Evolutionary conservation across 2,113 vertebrate species (phyloP).

Genomic region (Seriola dumerili): DNA sequence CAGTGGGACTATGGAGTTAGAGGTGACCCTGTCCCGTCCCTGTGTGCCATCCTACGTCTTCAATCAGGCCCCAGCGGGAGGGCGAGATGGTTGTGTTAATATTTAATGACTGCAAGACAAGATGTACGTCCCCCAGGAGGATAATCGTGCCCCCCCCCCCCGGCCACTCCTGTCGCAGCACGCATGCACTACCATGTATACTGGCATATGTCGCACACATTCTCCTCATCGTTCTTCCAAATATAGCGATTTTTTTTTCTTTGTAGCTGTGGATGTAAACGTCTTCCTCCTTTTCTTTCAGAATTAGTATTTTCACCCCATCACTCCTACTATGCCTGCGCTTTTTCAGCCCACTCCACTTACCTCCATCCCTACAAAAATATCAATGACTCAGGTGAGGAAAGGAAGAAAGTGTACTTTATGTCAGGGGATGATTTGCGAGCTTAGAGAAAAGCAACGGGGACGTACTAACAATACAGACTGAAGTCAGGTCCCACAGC

Average conservation of each 20-base stretch:
- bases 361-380: conserved; percentile 11
- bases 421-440: conserved; percentile 57
- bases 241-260: background rate
- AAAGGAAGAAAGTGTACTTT: conserved; percentile 45
- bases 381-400: conserved; percentile 41
- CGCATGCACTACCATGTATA: background rate
- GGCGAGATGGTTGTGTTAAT: conserved; percentile 75
- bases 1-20: conserved; percentile 56
- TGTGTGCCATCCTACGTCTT: conserved; percentile 54
- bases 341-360: conserved; percentile 1
- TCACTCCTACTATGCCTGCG: background rate
- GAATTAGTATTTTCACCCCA: conserved; percentile 9
- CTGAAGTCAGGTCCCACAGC: conserved; percentile 36
- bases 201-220: background rate
- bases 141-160: conserved; percentile 2
- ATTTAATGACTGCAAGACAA: conserved; percentile 79
- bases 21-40: conserved; percentile 73
- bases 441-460: conserved; percentile 44
- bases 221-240: background rate
- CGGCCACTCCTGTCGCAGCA: background rate
- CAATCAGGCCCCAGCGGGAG: conserved; percentile 68
- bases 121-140: conserved; percentile 49
- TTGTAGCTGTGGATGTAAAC: background rate
- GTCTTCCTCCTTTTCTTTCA: background rate
- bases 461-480: conserved; percentile 43